phyloP scores from a whole-genome alignment of 2,113 vertebrate genomes.

The Tragelaphus scriptus region DNA sequence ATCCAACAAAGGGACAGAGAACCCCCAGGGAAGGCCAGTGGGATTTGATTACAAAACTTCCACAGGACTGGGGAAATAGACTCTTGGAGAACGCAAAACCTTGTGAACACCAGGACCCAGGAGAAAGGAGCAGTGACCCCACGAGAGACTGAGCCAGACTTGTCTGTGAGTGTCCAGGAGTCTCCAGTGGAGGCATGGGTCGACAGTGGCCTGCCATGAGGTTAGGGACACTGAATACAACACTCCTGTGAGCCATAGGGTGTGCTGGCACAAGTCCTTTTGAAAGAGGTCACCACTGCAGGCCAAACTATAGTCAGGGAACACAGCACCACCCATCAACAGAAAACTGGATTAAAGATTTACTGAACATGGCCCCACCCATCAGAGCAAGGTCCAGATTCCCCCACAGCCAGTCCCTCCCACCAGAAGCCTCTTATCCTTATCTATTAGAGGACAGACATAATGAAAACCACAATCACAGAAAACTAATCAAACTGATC shows the following conservation, averaged over 20 bases:
- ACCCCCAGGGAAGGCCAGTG: neutral
- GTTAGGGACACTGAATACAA: neutral
- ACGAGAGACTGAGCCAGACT: neutral
- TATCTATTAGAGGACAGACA: neutral
- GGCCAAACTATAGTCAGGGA: neutral
- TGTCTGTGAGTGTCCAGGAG: neutral
- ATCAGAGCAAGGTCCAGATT: neutral
- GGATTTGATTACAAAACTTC: neutral
- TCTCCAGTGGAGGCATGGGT: neutral
- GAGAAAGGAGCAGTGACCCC: neutral
- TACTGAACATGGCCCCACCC: neutral
- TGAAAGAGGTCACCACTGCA: neutral
- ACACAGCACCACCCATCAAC: neutral
- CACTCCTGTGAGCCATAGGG: neutral
- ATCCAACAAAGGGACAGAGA: neutral
- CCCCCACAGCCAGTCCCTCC: neutral
- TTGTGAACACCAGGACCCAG: neutral
- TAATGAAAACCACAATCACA: neutral
- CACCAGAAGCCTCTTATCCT: neutral
- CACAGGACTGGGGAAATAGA: neutral
- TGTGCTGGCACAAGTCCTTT: neutral
- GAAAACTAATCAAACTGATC: neutral
- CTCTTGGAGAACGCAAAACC: neutral
- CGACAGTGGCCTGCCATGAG: neutral
- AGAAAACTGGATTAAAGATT: neutral